phyloP scores from a whole-genome alignment of 2,113 vertebrate genomes.

The Zootoca vivipara region DNA sequence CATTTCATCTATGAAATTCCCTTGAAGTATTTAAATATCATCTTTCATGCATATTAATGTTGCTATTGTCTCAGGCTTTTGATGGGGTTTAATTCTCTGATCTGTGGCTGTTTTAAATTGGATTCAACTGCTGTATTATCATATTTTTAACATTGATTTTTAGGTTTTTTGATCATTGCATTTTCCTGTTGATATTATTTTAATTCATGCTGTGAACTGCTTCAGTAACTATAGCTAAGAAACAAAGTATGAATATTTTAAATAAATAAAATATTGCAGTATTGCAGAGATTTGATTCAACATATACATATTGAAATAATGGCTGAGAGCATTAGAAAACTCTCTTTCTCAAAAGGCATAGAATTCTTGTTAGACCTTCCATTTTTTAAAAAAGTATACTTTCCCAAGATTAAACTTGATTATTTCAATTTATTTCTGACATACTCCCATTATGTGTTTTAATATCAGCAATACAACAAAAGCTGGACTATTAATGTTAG shows the following conservation, averaged over 20 bases:
- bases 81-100: neutral
- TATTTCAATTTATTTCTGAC: constrained; percentile 12
- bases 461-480: neutral
- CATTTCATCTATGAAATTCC: neutral
- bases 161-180: neutral
- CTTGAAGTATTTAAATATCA: neutral
- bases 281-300: neutral
- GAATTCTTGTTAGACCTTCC: neutral
- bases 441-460: neutral
- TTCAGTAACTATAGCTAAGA: neutral
- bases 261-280: neutral
- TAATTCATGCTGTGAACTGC: neutral
- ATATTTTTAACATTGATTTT: neutral
- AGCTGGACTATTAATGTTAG: neutral
- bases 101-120: neutral
- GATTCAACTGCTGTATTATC: neutral
- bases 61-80: neutral
- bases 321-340: neutral
- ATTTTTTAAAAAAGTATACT: neutral
- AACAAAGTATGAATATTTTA: neutral
- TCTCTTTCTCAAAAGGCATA: neutral
- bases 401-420: neutral
- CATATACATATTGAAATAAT: neutral
- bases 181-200: neutral
- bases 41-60: neutral